Conservation (phyloP, 1,140 invertebrate genomes). For the Bombus polaris region DNA sequence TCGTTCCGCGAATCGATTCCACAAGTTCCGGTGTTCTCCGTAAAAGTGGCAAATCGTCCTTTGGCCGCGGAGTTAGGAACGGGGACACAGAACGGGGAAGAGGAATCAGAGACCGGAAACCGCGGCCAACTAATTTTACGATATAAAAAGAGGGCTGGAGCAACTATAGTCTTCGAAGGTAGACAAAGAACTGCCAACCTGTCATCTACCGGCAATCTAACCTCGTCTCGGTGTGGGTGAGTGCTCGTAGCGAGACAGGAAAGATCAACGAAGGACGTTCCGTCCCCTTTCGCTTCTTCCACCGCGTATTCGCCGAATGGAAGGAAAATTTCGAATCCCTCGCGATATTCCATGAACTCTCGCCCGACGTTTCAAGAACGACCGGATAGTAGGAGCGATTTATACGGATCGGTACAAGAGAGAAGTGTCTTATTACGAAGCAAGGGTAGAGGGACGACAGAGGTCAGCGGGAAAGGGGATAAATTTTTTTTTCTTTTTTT, state of each 20-base stretch:
- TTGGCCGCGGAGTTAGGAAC: slow-evolving; percentile 65
- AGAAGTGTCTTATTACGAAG: slow-evolving; percentile 44
- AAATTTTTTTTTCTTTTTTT: slow-evolving; percentile 13
- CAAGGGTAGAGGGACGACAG: slow-evolving; percentile 10
- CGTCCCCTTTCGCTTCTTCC: background rate
- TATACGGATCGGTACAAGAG: background rate
- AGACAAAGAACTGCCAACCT: slow-evolving; percentile 77
- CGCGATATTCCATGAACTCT: background rate
- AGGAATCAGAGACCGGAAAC: slow-evolving; percentile 76
- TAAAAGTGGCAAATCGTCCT: slow-evolving; percentile 54
- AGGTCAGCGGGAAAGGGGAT: slow-evolving; percentile 48
- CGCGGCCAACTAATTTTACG: slow-evolving; percentile 78
- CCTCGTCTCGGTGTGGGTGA: slow-evolving; percentile 48
- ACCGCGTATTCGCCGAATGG: background rate
- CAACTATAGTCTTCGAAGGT: slow-evolving; percentile 60
- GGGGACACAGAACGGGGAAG: slow-evolving; percentile 29
- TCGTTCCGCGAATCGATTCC: slow-evolving; percentile 17
- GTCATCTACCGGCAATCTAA: slow-evolving; percentile 72
- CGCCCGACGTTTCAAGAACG: background rate
- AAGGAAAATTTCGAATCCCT: background rate
- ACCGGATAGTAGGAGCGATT: background rate
- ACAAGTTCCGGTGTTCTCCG: slow-evolving; percentile 10
- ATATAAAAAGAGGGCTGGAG: slow-evolving; percentile 76
- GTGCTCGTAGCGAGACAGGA: slow-evolving; percentile 36
- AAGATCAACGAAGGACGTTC: background rate